Evolutionary conservation across 2,113 vertebrate species (phyloP).

Genomic region (Empidonax alnorum): DNA sequence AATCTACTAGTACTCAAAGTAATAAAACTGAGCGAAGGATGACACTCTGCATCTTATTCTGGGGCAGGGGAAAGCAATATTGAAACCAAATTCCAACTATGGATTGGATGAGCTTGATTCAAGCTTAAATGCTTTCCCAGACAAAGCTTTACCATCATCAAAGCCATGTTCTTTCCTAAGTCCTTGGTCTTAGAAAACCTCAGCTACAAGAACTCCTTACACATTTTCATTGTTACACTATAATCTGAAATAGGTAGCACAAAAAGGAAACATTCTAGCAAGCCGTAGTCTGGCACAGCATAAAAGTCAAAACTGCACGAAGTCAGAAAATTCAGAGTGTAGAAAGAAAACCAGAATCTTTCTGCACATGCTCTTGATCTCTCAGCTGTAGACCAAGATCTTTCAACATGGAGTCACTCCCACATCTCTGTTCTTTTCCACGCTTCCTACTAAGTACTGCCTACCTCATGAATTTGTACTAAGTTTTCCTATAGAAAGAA

Average conservation of each 20-base stretch:
- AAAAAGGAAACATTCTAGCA: not conserved
- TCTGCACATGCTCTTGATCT: not conserved
- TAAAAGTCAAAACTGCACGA: not conserved
- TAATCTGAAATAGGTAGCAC: not conserved
- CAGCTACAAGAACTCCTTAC: not conserved
- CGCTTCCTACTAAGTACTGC: not conserved
- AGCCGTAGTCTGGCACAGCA: not conserved
- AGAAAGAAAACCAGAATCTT: not conserved
- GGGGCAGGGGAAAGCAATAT: fast-evolving
- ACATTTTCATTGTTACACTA: not conserved
- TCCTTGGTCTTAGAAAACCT: not conserved
- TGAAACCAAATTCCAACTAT: not conserved
- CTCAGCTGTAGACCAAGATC: not conserved
- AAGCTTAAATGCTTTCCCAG: not conserved
- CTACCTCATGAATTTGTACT: not conserved
- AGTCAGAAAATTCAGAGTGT: not conserved
- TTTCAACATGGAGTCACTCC: not conserved
- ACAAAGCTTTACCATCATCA: not conserved
- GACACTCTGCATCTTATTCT: not conserved
- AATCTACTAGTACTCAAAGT: not conserved
- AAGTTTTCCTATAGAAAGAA: not conserved
- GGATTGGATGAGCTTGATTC: not conserved
- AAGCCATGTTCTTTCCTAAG: not conserved
- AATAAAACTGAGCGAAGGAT: not conserved
- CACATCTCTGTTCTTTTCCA: not conserved